Evolutionary conservation across 2,888 invertebrate species (phyloP), one percentile per base, ranked within the genome.

Genomic region (Erebia epiphron): DNA sequence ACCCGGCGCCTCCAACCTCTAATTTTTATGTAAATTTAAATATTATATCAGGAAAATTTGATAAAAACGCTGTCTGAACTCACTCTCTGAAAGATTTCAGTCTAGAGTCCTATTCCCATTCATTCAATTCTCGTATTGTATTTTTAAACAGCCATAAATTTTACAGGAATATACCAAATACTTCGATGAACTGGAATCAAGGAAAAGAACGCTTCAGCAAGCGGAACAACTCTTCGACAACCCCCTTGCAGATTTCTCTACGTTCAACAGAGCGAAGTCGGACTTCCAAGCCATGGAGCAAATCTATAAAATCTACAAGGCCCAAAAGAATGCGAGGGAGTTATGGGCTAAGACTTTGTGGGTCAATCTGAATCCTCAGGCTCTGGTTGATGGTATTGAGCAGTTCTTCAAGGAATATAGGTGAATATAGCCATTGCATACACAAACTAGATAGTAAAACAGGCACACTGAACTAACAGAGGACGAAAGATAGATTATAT

Each of bases 181-280:
- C 77, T 96, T 98, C 75, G 94, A 94, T 3, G 94, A 95, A 56
- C 81, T 97, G 11, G 97, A 98, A 81, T 84, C 86, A 0, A 95
- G 95, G 14, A 94, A 97, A 76, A 90, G 94, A 67, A 82, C 82
- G 1, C 84, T 94, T 0, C 92, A 93, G 81, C 88, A 90, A 70
- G 97, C 98, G 0, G 98, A 98, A 88, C 95, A 96, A 80, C 93
- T 98, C 3, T 98, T 98, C 86, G 98, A 98, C 79, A 96, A 98
- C 79, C 96, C 97, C 0, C 94, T 98, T 64, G 96, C 97, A 0
- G 97, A 98, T 84, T 98, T 98, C 81, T 95, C 96, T 0, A 95
- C 95, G 72, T 97, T 97, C 87, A 82, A 95, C 41, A 93, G 95
- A 43, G 92, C 95, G 0, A 95, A 95, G 81, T 79, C 87, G 0